Percentiles rank a stretch among this genome's conserved stretches.
Conservation (phyloP, 1,140 invertebrate species). For the Palaemon carinicauda region DNA sequence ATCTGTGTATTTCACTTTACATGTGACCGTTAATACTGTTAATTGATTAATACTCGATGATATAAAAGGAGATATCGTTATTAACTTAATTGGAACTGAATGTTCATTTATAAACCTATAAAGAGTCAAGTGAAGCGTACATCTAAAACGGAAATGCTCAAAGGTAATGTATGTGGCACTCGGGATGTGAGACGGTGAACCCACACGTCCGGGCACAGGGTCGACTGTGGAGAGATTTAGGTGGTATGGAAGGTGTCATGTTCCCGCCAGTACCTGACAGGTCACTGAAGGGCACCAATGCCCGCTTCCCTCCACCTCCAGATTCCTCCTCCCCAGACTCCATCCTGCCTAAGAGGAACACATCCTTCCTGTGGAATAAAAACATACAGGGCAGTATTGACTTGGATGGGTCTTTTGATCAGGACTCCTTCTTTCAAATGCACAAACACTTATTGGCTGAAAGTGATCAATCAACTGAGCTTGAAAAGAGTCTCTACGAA, state of each 20-base stretch:
- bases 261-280: conserved; percentile 39
- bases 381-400: conserved; percentile 24
- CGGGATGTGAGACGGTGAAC: conserved; percentile 36
- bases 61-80: too few species aligned
- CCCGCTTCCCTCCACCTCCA: conserved; percentile 10
- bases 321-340: conserved; percentile 39
- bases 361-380: conserved; percentile 57
- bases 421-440: conserved; percentile 44
- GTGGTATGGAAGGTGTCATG: conserved; percentile 19
- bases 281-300: conserved; percentile 24
- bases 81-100: too few species aligned
- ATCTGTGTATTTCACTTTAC: too few species aligned
- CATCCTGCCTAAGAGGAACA: conserved; percentile 10
- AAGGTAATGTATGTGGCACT: conserved; percentile 28
- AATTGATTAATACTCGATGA: too few species aligned
- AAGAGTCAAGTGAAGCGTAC: not conserved
- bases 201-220: conserved; percentile 6
- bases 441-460: conserved; percentile 47
- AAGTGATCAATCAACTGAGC: conserved; percentile 43
- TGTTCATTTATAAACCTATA: too few species aligned
- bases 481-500: conserved; percentile 42
- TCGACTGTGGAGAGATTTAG: not conserved
- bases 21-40: too few species aligned
- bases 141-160: not conserved
- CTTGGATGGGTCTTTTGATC: conserved; percentile 51